Base-by-base conservation (phyloP, 2,888 invertebrate genomes). In the Bimastos eiseni region DNA sequence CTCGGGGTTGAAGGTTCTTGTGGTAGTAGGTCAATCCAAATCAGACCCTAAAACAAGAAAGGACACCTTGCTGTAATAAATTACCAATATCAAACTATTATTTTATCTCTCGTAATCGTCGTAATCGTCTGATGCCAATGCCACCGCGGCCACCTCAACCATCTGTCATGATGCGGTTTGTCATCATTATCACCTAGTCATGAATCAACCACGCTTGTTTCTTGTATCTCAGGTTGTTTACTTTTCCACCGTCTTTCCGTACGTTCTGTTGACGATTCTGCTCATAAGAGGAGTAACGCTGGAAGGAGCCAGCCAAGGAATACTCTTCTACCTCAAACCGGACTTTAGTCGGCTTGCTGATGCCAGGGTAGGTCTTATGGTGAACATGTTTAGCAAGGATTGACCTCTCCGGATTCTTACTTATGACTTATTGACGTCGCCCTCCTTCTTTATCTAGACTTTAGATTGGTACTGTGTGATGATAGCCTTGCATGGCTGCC, bases 251-350 rank as follows among this genome's bases (percentile, higher is more conserved):
- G 41, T 90, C 19, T 92, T 92, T 89, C 92, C 92, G 0, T 92
- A 92, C 49, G 86, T 92, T 44, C 89, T 92, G 83, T 89, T 92
- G 84, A 92, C 92, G 3, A 89, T 90, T 55, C 90, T 92, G 92
- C 55, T 92, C 89, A 88, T 92, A 5, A 36, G 92, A 90, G 92
- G 92, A 70, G 91, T 91, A 0, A 91, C 92, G 0, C 89, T 92
- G 24, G 91, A 92, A 13, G 92, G 92, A 30, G 97, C 97, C 0
- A 92, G 92, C 17, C 96, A 97, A 3, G 98, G 98, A 0, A 96
- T 97, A 41, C 91, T 96, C 41, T 97, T 97, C 94, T 98, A 97
- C 94, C 95, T 98, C 41, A 96, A 96, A 15, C 97, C 97, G 0
- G 95, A 97, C 89, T 97, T 97, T 95, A 96, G 96, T 89, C 96